A percentile compares a stretch with the other conserved stretches of the same genome.
Evolutionary conservation across 2,888 invertebrate species (phyloP).

Genomic region (Amphimallon solstitiale): DNA sequence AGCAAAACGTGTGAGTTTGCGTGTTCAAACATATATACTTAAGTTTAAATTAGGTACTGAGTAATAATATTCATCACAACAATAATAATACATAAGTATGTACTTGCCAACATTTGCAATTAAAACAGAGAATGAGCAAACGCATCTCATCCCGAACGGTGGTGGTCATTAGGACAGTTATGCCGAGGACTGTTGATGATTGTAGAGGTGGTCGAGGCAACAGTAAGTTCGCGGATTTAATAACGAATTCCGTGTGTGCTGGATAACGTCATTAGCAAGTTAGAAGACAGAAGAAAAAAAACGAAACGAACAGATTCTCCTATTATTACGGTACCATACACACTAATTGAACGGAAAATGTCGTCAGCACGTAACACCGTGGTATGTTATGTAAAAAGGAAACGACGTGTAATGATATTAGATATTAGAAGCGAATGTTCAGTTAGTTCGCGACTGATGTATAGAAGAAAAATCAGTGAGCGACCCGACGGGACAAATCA

Average conservation of each 20-base stretch:
- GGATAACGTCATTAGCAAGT: conserved; percentile 1
- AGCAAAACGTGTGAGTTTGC: conserved; percentile 1
- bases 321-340: conserved; percentile 23
- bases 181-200: conserved; percentile 3
- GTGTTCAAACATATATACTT: background rate
- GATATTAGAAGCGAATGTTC: background rate
- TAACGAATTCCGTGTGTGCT: conserved; percentile 4
- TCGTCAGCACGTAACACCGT: background rate
- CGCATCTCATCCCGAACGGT: conserved; percentile 21
- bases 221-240: background rate
- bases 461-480: background rate
- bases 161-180: conserved; percentile 26
- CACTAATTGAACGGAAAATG: background rate
- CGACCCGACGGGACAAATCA: background rate
- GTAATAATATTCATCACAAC: no score
- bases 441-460: background rate
- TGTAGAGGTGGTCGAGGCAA: no score
- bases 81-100: background rate
- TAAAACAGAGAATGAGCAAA: conserved; percentile 28
- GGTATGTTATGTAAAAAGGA: background rate
- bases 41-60: conserved; percentile 1
- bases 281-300: no score
- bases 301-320: conserved; percentile 1
- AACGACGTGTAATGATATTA: background rate
- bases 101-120: conserved; percentile 34